Conservation (phyloP, 2,888 invertebrate species). For the Malthinus flaveolus region DNA sequence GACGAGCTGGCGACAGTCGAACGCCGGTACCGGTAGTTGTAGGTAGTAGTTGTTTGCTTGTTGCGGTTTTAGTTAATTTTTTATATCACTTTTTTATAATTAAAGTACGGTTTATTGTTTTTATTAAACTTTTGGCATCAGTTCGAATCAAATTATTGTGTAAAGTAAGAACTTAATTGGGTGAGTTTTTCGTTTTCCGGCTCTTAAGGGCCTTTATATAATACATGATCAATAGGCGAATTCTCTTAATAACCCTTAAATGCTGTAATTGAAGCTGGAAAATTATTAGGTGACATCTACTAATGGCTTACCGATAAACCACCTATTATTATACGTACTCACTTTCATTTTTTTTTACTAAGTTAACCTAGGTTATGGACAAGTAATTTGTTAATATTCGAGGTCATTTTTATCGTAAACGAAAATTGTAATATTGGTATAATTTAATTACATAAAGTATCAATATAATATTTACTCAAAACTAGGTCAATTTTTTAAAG, state of each 20-base stretch:
- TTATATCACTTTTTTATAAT: slow-evolving; percentile 11
- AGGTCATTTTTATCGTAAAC: not conserved
- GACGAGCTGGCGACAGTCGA: slow-evolving; percentile 29
- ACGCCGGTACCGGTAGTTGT: slow-evolving; percentile 21
- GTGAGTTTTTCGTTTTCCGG: not conserved
- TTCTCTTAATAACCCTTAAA: too few relatives aligned
- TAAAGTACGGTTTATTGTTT: too few relatives aligned
- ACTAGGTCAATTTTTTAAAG: too few relatives aligned
- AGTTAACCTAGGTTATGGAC: not conserved
- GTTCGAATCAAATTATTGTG: too few relatives aligned
- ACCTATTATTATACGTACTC: not conserved
- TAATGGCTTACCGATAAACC: too few relatives aligned
- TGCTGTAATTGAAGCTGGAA: too few relatives aligned
- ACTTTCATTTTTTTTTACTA: not conserved
- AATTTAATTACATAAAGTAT: too few relatives aligned
- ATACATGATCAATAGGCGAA: too few relatives aligned
- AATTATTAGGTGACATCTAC: too few relatives aligned
- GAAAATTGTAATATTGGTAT: too few relatives aligned
- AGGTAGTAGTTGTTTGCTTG: slow-evolving; percentile 21
- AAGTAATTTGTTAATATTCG: not conserved
- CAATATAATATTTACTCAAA: too few relatives aligned
- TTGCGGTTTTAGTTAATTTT: slow-evolving; percentile 9
- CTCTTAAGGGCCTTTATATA: not conserved
- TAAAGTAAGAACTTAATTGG: not conserved
- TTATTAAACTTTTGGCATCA: too few relatives aligned